Evolutionary conservation across 2,113 vertebrate species (phyloP).

Genomic region (Cariama cristata): DNA sequence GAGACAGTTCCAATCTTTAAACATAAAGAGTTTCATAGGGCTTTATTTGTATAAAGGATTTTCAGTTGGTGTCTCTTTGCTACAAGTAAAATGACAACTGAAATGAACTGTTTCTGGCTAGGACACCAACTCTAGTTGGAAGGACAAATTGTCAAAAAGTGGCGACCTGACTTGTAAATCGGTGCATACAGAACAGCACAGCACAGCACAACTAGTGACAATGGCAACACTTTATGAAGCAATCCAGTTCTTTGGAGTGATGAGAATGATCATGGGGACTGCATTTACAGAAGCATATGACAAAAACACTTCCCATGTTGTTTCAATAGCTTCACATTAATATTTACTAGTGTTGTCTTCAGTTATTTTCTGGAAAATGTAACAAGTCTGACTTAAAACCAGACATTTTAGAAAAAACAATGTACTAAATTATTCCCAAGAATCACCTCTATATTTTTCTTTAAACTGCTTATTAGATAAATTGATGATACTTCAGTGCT

Average conservation of each 20-base stretch:
- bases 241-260: background rate
- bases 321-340: background rate
- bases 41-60: background rate
- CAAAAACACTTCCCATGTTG: background rate
- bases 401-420: background rate
- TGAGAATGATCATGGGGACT: background rate
- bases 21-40: background rate
- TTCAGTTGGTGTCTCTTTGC: background rate
- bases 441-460: background rate
- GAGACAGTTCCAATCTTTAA: background rate
- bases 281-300: background rate
- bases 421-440: background rate
- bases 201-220: background rate
- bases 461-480: background rate
- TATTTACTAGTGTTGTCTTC: background rate
- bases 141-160: background rate
- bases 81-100: background rate
- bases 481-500: background rate
- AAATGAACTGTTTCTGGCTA: background rate
- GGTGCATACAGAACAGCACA: background rate
- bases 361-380: background rate
- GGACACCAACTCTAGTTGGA: background rate
- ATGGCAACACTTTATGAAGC: background rate
- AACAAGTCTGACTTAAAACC: background rate
- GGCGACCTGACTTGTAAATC: rapidly evolving